Percentiles rank a stretch among this genome's conserved stretches.
phyloP scores from a whole-genome alignment of 2,113 vertebrate genomes.

The Chionodraco myersi region DNA sequence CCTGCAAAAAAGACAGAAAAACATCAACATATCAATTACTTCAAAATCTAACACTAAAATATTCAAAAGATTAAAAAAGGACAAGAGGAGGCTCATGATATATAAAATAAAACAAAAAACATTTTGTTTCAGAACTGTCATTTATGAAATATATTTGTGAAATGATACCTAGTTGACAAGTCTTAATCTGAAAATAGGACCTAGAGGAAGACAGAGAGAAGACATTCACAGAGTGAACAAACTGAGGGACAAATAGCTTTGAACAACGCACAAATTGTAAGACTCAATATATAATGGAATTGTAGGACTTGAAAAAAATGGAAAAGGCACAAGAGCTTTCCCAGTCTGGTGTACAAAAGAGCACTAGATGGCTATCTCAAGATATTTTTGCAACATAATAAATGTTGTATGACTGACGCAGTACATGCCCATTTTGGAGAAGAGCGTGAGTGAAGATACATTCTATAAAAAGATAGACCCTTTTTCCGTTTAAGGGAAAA shows the following conservation, averaged over 20 bases:
- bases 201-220: background rate
- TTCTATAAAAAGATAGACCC: constrained; percentile 32
- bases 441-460: constrained; percentile 26
- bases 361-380: constrained; percentile 10
- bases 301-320: background rate
- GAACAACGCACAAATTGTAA: background rate
- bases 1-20: too few relatives aligned
- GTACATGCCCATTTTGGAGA: constrained; percentile 54
- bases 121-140: background rate
- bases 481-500: background rate
- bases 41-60: background rate
- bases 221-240: background rate
- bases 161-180: background rate
- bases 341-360: constrained; percentile 17
- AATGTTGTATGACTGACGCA: constrained; percentile 56
- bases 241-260: background rate
- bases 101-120: too few relatives aligned
- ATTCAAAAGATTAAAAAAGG: background rate
- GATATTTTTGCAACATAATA: constrained; percentile 49
- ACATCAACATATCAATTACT: too few relatives aligned
- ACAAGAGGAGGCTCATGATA: too few relatives aligned
- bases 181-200: background rate
- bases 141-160: background rate
- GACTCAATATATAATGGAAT: background rate
- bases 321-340: constrained; percentile 9